A percentile compares a stretch with the other conserved stretches of the same genome.
Conservation (phyloP, 2,797 vertebrate species). For the Neopelma chrysocephalum region DNA sequence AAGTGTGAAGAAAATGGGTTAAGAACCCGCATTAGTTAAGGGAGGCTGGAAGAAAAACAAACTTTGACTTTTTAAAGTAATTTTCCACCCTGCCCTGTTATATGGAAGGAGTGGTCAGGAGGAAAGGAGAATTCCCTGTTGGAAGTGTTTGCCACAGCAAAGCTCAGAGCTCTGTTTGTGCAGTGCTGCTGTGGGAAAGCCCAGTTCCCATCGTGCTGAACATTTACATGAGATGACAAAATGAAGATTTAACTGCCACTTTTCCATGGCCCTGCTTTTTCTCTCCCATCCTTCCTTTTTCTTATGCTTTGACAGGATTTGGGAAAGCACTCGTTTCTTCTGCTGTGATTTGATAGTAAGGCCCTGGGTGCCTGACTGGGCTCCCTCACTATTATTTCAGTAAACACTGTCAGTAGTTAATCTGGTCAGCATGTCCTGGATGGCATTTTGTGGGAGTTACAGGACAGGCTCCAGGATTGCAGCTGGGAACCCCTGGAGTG, state of each 20-base stretch:
- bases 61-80: neutral
- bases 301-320: neutral
- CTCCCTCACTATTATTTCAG: neutral
- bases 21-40: neutral
- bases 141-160: neutral
- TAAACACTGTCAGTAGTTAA: neutral
- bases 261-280: neutral
- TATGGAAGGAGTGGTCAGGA: neutral
- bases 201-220: neutral
- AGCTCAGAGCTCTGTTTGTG: neutral
- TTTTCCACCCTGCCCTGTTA: conserved; percentile 11
- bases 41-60: neutral
- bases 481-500: neutral
- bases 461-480: neutral
- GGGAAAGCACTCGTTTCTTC: neutral
- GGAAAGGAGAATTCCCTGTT: neutral
- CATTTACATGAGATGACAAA: neutral
- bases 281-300: neutral
- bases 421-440: neutral
- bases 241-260: neutral
- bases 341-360: neutral
- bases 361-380: neutral
- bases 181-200: neutral
- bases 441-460: neutral
- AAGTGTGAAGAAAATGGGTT: conserved; percentile 36